Percentiles rank a stretch among this genome's conserved stretches.
phyloP scores from a whole-genome alignment of 2,888 invertebrate genomes.

The Conus canariensis region DNA sequence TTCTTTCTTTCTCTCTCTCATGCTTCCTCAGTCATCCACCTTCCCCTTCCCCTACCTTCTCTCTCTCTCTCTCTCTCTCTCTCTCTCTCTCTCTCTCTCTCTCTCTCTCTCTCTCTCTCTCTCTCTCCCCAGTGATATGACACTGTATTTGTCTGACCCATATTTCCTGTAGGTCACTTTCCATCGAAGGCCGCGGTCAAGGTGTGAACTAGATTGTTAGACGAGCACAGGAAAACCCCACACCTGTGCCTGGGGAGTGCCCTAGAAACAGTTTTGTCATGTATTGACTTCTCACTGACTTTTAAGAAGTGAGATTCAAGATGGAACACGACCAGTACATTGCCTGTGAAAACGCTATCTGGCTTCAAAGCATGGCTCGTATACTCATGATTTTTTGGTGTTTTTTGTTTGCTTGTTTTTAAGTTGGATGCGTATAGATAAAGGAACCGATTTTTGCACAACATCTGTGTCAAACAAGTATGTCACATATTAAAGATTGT shows the following conservation, averaged over 20 bases:
- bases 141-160: too few relatives aligned
- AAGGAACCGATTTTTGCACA: too few relatives aligned
- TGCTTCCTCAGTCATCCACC: neutral
- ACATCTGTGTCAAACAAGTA: too few relatives aligned
- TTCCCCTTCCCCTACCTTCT: neutral
- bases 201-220: neutral
- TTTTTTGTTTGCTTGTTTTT: too few relatives aligned
- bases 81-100: neutral
- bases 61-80: neutral
- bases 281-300: too few relatives aligned
- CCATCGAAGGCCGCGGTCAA: neutral
- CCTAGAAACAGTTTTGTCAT: neutral
- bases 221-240: neutral
- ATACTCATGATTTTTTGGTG: too few relatives aligned
- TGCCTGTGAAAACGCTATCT: too few relatives aligned
- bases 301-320: too few relatives aligned
- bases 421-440: too few relatives aligned
- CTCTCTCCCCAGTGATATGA: neutral
- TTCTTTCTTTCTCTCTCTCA: neutral
- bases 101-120: neutral
- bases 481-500: too few relatives aligned
- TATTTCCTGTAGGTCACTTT: neutral
- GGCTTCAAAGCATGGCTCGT: too few relatives aligned
- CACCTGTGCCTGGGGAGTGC: neutral
- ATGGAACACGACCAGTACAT: too few relatives aligned